Evolutionary conservation across 2,888 invertebrate species (phyloP).

Genomic region (Heliconius aoede): DNA sequence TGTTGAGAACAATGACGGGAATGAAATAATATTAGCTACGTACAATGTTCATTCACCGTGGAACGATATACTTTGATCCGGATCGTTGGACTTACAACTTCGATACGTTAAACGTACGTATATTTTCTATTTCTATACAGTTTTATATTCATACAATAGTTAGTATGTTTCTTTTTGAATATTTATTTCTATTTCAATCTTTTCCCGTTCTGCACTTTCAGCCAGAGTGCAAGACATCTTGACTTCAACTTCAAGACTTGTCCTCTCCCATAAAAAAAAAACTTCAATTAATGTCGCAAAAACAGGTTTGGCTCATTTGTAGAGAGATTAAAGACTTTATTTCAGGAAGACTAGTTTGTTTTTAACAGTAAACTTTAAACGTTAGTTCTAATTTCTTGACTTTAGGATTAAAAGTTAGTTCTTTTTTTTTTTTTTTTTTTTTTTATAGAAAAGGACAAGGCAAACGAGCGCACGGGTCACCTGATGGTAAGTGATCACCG

Average conservation of each 20-base stretch:
- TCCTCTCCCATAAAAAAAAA: too few relatives aligned
- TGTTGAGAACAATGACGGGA: conserved; percentile 31
- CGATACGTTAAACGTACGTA: background rate
- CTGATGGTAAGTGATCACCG: too few relatives aligned
- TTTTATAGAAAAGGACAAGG: too few relatives aligned
- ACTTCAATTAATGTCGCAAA: background rate
- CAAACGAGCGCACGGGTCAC: too few relatives aligned
- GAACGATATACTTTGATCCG: conserved; percentile 32
- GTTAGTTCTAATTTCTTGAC: conserved; percentile 24
- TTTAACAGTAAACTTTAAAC: conserved; percentile 11
- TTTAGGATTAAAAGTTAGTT: conserved; percentile 3
- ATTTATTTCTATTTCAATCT: background rate
- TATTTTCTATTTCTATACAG: background rate
- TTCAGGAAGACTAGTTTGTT: conserved; percentile 19
- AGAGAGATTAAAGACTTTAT: conserved; percentile 1
- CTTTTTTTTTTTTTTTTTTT: too few relatives aligned
- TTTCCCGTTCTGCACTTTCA: background rate
- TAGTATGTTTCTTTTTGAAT: background rate
- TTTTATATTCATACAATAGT: background rate
- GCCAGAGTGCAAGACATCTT: too few relatives aligned
- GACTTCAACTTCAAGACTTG: too few relatives aligned
- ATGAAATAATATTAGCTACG: conserved; percentile 37
- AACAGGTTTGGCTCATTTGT: background rate
- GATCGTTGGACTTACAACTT: conserved; percentile 34
- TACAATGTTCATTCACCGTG: conserved; percentile 36